Percentiles rank a stretch among this genome's conserved stretches.
Conservation (phyloP, 2,113 vertebrate genomes). For the Tragelaphus strepsiceros region DNA sequence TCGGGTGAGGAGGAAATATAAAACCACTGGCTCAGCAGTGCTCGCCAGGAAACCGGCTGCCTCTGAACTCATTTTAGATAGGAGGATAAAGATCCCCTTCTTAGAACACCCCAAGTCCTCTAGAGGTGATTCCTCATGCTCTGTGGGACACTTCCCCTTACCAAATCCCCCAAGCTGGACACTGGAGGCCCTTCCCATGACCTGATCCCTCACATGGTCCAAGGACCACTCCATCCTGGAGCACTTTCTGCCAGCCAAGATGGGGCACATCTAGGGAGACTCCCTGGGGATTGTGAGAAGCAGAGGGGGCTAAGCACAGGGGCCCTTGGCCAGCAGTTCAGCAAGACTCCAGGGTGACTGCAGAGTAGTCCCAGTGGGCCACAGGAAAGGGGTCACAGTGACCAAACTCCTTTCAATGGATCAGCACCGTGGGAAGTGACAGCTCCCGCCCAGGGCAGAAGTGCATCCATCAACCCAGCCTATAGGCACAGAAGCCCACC, state of each 20-base stretch:
- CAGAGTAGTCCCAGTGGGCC: neutral
- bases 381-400: neutral
- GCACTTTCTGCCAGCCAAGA: neutral
- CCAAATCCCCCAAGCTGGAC: neutral
- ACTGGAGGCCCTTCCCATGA: neutral
- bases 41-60: neutral
- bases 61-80: neutral
- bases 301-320: neutral
- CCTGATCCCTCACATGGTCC: neutral
- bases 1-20: neutral
- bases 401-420: neutral
- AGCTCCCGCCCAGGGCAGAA: neutral
- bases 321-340: neutral
- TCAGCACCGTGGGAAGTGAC: neutral
- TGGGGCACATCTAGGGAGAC: neutral
- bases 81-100: neutral
- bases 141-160: neutral
- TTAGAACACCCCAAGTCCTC: neutral
- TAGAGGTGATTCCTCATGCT: neutral
- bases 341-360: neutral
- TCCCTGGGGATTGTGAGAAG: neutral
- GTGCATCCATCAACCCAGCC: neutral
- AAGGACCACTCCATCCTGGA: neutral
- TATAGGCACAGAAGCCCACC: neutral
- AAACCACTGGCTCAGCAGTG: neutral